A percentile compares a stretch with the other conserved stretches of the same genome.
These are phyloP conservation scores for Myotis myotis DNA, from an alignment of 2,797 vertebrate species.

Conservation along the genomic window DNA sequence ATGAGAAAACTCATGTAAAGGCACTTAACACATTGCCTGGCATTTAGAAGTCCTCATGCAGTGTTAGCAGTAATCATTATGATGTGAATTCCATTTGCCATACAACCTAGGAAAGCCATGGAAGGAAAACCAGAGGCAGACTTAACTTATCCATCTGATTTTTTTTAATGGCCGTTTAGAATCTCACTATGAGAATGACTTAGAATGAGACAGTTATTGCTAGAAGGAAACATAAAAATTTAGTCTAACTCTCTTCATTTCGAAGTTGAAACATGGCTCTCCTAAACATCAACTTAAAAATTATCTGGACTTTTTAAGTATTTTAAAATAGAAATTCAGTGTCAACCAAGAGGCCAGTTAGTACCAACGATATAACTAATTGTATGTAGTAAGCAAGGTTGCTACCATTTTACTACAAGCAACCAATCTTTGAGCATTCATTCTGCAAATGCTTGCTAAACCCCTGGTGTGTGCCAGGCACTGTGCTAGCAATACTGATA, in stretches of 20 bases:
- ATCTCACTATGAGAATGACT: conserved; percentile 5
- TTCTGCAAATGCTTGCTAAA: conserved; percentile 29
- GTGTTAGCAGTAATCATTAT: not conserved
- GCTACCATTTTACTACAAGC: not conserved
- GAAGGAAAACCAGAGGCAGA: not conserved
- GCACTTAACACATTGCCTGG: not conserved
- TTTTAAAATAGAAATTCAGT: not conserved
- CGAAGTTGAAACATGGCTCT: not conserved
- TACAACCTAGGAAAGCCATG: not conserved
- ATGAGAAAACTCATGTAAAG: not conserved
- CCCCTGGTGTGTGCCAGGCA: not conserved
- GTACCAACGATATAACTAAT: not conserved
- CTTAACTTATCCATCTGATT: not conserved
- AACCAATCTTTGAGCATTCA: not conserved
- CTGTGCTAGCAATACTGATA: not conserved
- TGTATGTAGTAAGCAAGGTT: not conserved
- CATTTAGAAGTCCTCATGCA: not conserved
- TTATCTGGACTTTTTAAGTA: not conserved
- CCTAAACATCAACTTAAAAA: not conserved
- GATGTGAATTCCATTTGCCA: not conserved
- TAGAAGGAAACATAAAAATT: not conserved
- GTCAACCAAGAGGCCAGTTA: not conserved
- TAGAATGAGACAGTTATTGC: not conserved
- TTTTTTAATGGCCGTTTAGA: not conserved
- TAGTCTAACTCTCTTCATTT: not conserved